These are phyloP conservation scores for Limnephilus marmoratus DNA, from an alignment of 2,888 invertebrate species.

Conservation along the genomic window DNA sequence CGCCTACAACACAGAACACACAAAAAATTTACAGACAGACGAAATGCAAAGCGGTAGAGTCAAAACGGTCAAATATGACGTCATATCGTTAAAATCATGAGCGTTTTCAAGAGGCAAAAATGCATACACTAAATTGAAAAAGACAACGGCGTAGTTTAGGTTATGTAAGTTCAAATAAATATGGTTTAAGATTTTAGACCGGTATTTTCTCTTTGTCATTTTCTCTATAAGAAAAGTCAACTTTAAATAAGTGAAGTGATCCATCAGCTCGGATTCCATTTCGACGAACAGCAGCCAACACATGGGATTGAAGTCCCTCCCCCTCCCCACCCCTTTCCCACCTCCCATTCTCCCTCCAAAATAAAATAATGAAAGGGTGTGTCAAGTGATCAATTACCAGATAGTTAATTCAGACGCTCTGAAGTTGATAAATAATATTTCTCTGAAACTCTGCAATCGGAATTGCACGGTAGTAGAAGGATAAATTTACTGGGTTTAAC, in stretches of 20 bases:
- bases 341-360: neutral
- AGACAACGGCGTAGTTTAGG: neutral
- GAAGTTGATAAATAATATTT: slow-evolving; percentile 64
- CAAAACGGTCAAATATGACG: no score
- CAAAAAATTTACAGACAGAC: no score
- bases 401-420: slow-evolving; percentile 61
- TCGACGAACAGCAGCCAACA: slow-evolving; percentile 50
- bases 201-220: neutral
- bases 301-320: slow-evolving; percentile 60
- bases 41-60: no score
- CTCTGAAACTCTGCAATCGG: neutral
- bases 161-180: no score
- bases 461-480: slow-evolving; percentile 4
- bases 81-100: no score
- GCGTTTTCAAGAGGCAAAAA: no score
- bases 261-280: slow-evolving; percentile 58
- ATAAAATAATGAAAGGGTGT: slow-evolving; percentile 64
- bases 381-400: slow-evolving; percentile 64
- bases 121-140: no score
- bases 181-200: neutral
- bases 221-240: neutral
- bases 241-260: slow-evolving; percentile 43
- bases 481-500: neutral
- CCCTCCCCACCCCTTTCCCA: neutral
- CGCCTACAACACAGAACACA: no score